Conservation (phyloP, 1,140 invertebrate genomes). For the Chelonus insularis region DNA sequence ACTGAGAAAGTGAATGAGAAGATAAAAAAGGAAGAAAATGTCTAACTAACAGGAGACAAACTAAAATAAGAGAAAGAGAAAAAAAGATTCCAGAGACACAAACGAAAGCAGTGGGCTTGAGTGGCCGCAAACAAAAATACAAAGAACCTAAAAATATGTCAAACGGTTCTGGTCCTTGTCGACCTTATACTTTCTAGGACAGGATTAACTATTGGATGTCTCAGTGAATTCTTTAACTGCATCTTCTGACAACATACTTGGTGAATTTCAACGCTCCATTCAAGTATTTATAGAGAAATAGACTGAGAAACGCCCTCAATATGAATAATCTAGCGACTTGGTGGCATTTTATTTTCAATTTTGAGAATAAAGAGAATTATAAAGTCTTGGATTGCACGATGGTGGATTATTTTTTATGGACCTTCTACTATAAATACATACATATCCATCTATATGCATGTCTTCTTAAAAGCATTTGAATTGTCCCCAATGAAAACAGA, state of each 20-base stretch:
- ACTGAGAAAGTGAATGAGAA: conserved; percentile 26
- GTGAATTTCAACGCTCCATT: conserved; percentile 7
- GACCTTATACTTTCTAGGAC: conserved; percentile 24
- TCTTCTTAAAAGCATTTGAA: conserved; percentile 4
- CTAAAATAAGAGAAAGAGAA: conserved; percentile 20
- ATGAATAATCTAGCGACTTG: too few relatives aligned
- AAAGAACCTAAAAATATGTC: conserved; percentile 52
- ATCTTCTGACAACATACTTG: neutral
- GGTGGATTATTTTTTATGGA: too few relatives aligned
- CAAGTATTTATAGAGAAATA: neutral
- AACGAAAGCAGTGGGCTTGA: conserved; percentile 43
- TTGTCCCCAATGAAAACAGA: conserved; percentile 25
- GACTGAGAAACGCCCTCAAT: neutral
- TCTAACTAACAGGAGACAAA: too few relatives aligned
- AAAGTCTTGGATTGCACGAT: too few relatives aligned
- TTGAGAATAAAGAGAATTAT: too few relatives aligned
- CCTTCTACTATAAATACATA: too few relatives aligned
- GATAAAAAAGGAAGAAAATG: conserved; percentile 29
- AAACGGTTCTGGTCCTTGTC: conserved; percentile 36
- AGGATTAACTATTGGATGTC: conserved; percentile 25
- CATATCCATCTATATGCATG: neutral
- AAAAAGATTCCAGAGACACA: conserved; percentile 19
- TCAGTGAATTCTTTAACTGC: conserved; percentile 12
- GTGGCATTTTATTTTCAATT: too few relatives aligned
- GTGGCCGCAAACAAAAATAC: conserved; percentile 53